phyloP scores from a whole-genome alignment of 2,113 vertebrate genomes.

The Amphiprion percula region DNA sequence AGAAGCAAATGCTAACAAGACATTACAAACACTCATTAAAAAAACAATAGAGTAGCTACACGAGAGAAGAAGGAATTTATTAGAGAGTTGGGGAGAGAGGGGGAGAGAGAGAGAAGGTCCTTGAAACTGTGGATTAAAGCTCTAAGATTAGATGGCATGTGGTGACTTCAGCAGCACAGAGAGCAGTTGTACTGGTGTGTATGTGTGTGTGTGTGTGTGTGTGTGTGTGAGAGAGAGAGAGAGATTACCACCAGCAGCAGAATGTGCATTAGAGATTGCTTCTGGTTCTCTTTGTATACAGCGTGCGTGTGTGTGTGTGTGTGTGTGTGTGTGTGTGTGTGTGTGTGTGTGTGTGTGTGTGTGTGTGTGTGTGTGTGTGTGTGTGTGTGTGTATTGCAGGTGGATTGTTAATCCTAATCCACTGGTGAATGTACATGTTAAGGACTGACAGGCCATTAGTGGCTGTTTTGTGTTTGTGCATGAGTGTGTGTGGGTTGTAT shows the following conservation, averaged over 20 bases:
- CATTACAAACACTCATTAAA: neutral
- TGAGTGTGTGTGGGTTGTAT: neutral
- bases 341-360: conserved; percentile 14
- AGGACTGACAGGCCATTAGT: conserved; percentile 58
- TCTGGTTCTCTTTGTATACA: conserved; percentile 43
- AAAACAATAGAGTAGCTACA: neutral
- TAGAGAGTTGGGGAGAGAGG: neutral
- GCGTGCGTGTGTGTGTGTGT: conserved; percentile 17
- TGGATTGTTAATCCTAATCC: conserved; percentile 78
- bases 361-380: conserved; percentile 17
- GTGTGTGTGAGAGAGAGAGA: conserved; percentile 25
- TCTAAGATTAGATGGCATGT: conserved; percentile 74
- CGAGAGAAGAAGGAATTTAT: neutral
- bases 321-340: conserved; percentile 22
- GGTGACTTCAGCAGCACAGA: conserved; percentile 68
- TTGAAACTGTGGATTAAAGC: conserved; percentile 67
- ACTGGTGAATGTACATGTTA: conserved; percentile 53
- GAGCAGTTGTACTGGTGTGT: conserved; percentile 57
- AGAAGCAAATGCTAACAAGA: neutral
- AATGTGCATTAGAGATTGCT: conserved; percentile 75
- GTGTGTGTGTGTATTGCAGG: conserved; percentile 27
- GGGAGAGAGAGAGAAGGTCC: conserved; percentile 8
- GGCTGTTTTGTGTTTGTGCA: conserved; percentile 18
- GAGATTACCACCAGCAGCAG: conserved; percentile 63
- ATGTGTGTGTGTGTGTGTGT: conserved; percentile 8